Evolutionary conservation across 1,140 invertebrate genomes (phyloP).

Genomic region (Onthophagus taurus): DNA sequence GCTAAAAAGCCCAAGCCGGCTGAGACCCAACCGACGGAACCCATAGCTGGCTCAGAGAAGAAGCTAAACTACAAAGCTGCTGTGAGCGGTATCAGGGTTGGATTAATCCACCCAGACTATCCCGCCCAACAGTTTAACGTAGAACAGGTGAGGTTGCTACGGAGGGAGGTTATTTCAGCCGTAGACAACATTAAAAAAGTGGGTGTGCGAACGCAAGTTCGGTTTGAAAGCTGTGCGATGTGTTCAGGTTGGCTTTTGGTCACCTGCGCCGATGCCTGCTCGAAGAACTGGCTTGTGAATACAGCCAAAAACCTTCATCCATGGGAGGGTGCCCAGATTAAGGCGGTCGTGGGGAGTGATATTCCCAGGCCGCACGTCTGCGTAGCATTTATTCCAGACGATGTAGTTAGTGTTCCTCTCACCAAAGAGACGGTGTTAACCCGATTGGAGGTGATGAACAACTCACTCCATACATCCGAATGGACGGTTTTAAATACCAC

Average conservation of each 20-base stretch:
- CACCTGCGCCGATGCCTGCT: background rate
- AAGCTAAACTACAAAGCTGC: constrained; percentile 1
- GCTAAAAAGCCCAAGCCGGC: background rate
- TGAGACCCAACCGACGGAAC: background rate
- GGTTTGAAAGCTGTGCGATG: background rate
- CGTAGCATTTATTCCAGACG: background rate
- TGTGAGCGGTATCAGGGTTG: background rate
- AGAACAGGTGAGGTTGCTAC: background rate
- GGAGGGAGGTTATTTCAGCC: background rate
- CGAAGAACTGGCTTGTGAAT: background rate
- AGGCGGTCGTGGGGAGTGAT: background rate
- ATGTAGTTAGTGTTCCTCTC: background rate
- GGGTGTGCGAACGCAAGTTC: background rate
- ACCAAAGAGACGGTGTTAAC: background rate
- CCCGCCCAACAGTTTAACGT: background rate
- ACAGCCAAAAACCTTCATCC: background rate
- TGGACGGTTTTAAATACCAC: background rate
- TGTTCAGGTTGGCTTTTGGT: background rate
- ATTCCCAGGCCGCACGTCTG: background rate
- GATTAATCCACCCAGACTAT: background rate
- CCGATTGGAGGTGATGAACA: background rate
- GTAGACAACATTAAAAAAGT: background rate
- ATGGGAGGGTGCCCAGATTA: background rate
- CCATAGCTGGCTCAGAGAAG: no score
- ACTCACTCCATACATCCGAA: background rate